phyloP scores from a whole-genome alignment of 1,140 invertebrate genomes.

The Agraylea sexmaculata region DNA sequence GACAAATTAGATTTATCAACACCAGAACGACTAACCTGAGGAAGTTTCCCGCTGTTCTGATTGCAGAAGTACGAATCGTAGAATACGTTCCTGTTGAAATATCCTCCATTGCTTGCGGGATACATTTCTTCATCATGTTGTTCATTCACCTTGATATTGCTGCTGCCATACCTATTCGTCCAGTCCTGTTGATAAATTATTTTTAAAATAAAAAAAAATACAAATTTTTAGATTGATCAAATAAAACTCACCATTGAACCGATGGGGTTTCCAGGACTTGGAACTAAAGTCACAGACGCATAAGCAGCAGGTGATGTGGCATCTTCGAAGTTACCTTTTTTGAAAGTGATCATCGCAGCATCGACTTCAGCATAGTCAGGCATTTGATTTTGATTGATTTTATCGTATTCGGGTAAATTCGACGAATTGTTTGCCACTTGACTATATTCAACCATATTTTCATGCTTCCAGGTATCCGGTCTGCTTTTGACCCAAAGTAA shows the following conservation, averaged over 20 bases:
- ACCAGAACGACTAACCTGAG: conserved; percentile 14
- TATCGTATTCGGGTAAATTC: conserved; percentile 37
- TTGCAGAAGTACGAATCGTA: conserved; percentile 44
- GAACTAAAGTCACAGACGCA: conserved; percentile 36
- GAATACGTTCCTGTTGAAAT: conserved; percentile 49
- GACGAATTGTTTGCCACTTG: conserved; percentile 9
- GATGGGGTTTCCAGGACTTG: conserved; percentile 23
- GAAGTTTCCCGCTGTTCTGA: conserved; percentile 3
- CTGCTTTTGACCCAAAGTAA: conserved; percentile 38
- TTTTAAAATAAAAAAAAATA: conserved; percentile 2
- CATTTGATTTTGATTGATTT: conserved; percentile 36
- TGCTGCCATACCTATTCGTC: conserved; percentile 32
- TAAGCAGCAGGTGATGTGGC: conserved; percentile 35
- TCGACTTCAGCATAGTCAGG: conserved; percentile 49
- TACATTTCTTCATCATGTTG: conserved; percentile 40
- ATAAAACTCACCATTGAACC: conserved; percentile 30
- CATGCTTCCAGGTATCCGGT: conserved; percentile 14
- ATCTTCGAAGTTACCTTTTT: conserved; percentile 15
- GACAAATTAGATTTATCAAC: conserved; percentile 21
- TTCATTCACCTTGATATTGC: conserved; percentile 30
- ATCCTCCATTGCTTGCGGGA: conserved; percentile 46
- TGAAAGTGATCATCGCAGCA: conserved; percentile 20
- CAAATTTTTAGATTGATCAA: not conserved
- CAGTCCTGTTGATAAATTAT: conserved; percentile 29
- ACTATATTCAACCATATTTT: conserved; percentile 8